Percentiles rank a stretch among this genome's conserved stretches.
These are phyloP conservation scores for Formica selysi DNA, from an alignment of 1,140 invertebrate genomes.

Conservation along the genomic window DNA sequence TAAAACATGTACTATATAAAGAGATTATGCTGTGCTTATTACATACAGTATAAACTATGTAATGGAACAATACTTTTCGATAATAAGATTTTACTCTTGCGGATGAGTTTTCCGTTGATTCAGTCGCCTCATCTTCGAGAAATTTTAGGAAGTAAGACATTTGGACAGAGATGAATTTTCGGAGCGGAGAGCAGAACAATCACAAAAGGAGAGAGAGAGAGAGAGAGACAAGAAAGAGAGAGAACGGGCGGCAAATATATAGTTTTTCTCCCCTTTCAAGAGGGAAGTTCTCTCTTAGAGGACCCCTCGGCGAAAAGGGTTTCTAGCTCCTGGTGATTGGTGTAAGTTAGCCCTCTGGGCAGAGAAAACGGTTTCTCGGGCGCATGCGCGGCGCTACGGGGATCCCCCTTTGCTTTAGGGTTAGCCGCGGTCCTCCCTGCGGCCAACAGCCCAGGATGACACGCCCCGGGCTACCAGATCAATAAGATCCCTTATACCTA, in stretches of 20 bases:
- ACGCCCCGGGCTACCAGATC: slow-evolving; percentile 87
- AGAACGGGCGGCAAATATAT: slow-evolving; percentile 59
- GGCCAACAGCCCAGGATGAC: slow-evolving; percentile 86
- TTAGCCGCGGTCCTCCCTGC: slow-evolving; percentile 86
- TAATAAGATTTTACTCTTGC: background rate
- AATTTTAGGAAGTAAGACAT: slow-evolving; percentile 63
- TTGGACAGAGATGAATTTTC: slow-evolving; percentile 56
- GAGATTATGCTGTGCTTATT: background rate
- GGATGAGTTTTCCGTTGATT: background rate
- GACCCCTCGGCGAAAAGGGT: slow-evolving; percentile 82
- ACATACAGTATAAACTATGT: too few species aligned
- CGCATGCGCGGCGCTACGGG: slow-evolving; percentile 79
- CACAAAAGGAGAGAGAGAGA: background rate
- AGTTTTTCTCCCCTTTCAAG: slow-evolving; percentile 75
- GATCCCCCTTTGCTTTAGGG: slow-evolving; percentile 84
- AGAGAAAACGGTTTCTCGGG: slow-evolving; percentile 75
- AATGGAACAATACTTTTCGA: background rate
- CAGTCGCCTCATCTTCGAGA: slow-evolving; percentile 14
- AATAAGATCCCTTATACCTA: slow-evolving; percentile 86
- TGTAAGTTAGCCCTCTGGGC: slow-evolving; percentile 84
- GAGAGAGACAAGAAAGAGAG: background rate
- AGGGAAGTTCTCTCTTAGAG: slow-evolving; percentile 73
- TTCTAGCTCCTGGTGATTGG: slow-evolving; percentile 86
- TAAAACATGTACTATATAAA: background rate
- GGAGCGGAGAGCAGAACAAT: slow-evolving; percentile 58